phyloP scores from a whole-genome alignment of 2,113 vertebrate species.

The Psophia crepitans region DNA sequence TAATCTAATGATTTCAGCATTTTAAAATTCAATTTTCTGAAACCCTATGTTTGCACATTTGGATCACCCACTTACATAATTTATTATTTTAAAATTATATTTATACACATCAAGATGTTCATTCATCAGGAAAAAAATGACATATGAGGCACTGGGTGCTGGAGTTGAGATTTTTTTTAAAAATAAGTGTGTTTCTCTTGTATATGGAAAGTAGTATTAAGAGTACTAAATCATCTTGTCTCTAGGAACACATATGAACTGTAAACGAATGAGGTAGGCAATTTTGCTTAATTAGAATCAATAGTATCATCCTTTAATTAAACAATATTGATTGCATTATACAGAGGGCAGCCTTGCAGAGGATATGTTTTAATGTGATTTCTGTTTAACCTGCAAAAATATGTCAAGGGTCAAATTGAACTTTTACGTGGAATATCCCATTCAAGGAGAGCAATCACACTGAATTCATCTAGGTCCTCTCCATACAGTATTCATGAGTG shows the following conservation, averaged over 20 bases:
- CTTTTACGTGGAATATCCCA: not conserved
- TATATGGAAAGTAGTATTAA: not conserved
- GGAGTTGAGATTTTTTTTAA: not conserved
- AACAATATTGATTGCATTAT: conserved; percentile 74
- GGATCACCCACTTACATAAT: not conserved
- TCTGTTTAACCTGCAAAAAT: conserved; percentile 64
- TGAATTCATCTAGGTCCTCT: not conserved
- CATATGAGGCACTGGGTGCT: not conserved
- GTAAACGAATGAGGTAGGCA: conserved; percentile 72
- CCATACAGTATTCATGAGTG: not conserved
- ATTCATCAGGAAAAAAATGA: conserved; percentile 9
- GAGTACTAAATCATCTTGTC: conserved; percentile 67
- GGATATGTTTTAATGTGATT: conserved; percentile 57
- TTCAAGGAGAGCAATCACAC: not conserved
- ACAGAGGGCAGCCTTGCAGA: conserved; percentile 33
- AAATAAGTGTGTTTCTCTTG: not conserved
- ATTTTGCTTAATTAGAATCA: conserved; percentile 76
- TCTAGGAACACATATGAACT: conserved; percentile 64
- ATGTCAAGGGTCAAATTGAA: conserved; percentile 14
- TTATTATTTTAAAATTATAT: conserved; percentile 45
- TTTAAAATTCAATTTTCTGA: conserved; percentile 49
- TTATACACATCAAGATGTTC: conserved; percentile 5
- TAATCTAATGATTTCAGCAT: not conserved
- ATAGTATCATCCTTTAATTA: conserved; percentile 78
- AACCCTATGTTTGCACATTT: conserved; percentile 7